These are phyloP conservation scores for Sthenelais limicola DNA, from an alignment of 2,888 invertebrate genomes.

Conservation along the genomic window DNA sequence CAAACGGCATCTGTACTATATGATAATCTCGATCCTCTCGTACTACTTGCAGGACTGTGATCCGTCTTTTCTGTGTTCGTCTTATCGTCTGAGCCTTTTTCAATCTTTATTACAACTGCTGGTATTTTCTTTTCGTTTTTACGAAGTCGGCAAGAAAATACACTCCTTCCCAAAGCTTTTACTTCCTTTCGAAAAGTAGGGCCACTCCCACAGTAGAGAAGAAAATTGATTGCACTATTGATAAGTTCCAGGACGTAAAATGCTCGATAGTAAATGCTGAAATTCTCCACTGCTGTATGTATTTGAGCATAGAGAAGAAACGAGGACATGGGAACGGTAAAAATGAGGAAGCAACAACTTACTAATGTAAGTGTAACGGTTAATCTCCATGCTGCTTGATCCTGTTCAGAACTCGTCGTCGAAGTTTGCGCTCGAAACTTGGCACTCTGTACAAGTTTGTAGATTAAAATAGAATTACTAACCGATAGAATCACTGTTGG, in stretches of 20 bases:
- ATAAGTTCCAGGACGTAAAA: conserved; percentile 22
- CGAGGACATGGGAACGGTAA: conserved; percentile 20
- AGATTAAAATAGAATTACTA: conserved; percentile 6
- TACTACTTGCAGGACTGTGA: too few relatives aligned
- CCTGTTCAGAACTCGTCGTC: background rate
- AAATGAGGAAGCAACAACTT: conserved; percentile 19
- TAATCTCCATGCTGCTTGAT: background rate
- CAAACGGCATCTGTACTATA: too few relatives aligned
- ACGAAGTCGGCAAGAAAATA: too few relatives aligned
- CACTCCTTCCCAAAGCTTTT: too few relatives aligned
- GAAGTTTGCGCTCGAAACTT: background rate
- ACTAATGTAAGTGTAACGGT: conserved; percentile 25
- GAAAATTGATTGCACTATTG: conserved; percentile 23
- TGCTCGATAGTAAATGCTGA: conserved; percentile 12
- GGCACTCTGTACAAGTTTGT: background rate
- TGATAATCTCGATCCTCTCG: too few relatives aligned
- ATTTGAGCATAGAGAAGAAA: conserved; percentile 22
- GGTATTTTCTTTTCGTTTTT: too few relatives aligned
- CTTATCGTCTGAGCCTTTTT: too few relatives aligned
- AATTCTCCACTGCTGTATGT: background rate
- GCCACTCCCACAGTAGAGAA: conserved; percentile 22
- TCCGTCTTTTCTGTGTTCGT: too few relatives aligned
- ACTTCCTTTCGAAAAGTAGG: background rate
- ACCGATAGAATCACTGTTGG: conserved; percentile 8
- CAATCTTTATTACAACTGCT: too few relatives aligned